Base-by-base conservation (phyloP, 2,113 vertebrate species). In the Acinonyx jubatus region DNA sequence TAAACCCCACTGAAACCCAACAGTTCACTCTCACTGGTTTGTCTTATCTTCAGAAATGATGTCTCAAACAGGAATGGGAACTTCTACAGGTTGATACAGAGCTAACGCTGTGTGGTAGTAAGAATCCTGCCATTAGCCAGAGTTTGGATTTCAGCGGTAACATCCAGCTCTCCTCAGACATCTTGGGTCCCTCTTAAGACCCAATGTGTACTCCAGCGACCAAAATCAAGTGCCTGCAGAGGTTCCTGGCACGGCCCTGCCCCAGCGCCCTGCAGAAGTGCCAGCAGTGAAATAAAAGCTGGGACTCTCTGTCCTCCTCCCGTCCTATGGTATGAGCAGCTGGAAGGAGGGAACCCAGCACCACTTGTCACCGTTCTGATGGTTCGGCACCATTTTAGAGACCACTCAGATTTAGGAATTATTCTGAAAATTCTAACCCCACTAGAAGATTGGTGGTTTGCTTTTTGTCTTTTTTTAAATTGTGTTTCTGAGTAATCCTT, bases 401-500 rank as follows among this genome's bases (percentile, higher is more conserved):
- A 38, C 18, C 14, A 76, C 38, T 65, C 91, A 82, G 31, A 11
- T 66, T 95, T 61, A 86, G 57, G 19, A 52, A 27, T 79, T 79
- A 69, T 52, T 63, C 55, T 41, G 80, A 81, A 91, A 69, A 89
- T 61, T 19, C 57, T 48, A 48, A 41, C 55, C 68, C 31, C 52
- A 7, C 86, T 69, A 5, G 80, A 84, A 88, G 50, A 66, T 57
- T 18, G 63, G 73, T 89, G 7, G 61, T 19, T 83, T 33, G 50
- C 18, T 52, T 90, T 91, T 71, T 71, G 13, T 96, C 76, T 79
- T 90, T 82, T 89, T 85, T 31, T 19, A 33, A 87, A 71, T 29
- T 25, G 16, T 74, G 57, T 92, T 97, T 95, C 80, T 61, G 50
- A 97, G 79, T 95, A 73, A 38, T 71, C 31, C 88, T 55, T 29